Conservation (phyloP, 2,797 vertebrate genomes). For the Adrianichthys oophorus region DNA sequence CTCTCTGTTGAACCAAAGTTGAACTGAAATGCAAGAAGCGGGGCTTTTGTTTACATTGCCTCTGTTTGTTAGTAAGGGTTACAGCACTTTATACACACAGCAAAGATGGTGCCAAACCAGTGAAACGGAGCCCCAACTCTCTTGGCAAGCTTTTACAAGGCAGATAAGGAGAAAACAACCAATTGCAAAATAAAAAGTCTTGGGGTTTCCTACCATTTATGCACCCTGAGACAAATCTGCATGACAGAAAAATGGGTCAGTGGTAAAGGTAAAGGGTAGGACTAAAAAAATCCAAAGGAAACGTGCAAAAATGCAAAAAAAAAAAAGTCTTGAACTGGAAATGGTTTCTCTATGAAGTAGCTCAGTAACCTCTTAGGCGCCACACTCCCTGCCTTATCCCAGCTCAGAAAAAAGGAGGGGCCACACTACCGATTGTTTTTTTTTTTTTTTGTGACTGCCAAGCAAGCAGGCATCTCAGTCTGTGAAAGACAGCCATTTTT, state of each 20-base stretch:
- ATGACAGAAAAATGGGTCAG: slow-evolving; percentile 42
- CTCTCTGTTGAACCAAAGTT: slow-evolving; percentile 26
- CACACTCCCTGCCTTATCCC: slow-evolving; percentile 78
- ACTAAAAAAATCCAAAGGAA: slow-evolving; percentile 43
- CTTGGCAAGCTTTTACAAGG: slow-evolving; percentile 62
- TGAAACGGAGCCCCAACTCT: slow-evolving; percentile 59
- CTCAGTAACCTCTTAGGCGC: slow-evolving; percentile 82
- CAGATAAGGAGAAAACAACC: slow-evolving; percentile 36
- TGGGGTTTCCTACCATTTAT: slow-evolving; percentile 55
- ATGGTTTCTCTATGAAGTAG: slow-evolving; percentile 79
- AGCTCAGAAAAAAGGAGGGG: slow-evolving; percentile 72
- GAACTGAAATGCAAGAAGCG: slow-evolving; percentile 23
- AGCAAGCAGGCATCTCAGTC: slow-evolving; percentile 49
- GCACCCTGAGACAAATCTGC: slow-evolving; percentile 53
- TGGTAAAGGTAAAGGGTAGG: slow-evolving; percentile 43
- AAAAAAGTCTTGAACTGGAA: slow-evolving; percentile 82
- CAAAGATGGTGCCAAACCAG: slow-evolving; percentile 56
- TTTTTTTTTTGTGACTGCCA: slow-evolving; percentile 62
- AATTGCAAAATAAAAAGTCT: slow-evolving; percentile 65
- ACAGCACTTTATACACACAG: slow-evolving; percentile 42
- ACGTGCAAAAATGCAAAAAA: slow-evolving; percentile 74
- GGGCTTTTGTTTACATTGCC: slow-evolving; percentile 24
- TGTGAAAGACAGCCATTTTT: slow-evolving; percentile 41
- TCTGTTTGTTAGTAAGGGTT: slow-evolving; percentile 39
- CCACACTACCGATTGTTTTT: slow-evolving; percentile 66